Evolutionary conservation across 2,113 vertebrate species (phyloP).

Genomic region (Aptenodytes patagonicus): DNA sequence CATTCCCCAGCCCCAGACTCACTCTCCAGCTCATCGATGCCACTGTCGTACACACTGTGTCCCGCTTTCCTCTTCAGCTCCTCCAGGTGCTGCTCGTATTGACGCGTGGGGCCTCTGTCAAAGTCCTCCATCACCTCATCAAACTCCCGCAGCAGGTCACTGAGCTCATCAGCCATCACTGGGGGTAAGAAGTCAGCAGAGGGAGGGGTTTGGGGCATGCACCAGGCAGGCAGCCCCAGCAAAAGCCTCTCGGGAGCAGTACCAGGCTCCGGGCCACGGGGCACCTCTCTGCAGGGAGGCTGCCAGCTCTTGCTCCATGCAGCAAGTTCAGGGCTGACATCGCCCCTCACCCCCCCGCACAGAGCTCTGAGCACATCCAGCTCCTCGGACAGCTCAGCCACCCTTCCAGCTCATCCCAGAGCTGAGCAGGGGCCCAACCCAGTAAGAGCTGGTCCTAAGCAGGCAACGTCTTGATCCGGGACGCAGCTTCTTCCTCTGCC

Average conservation of each 20-base stretch:
- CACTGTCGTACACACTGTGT: conserved; percentile 2
- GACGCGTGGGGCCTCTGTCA: neutral
- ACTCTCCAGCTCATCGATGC: conserved; percentile 44
- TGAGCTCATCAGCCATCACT: conserved; percentile 26
- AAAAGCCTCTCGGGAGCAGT: neutral
- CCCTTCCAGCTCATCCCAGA: neutral
- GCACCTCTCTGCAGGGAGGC: neutral
- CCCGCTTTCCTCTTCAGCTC: conserved; percentile 18
- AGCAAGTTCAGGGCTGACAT: too few species aligned
- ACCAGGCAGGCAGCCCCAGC: neutral
- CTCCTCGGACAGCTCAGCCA: neutral
- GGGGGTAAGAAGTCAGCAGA: neutral
- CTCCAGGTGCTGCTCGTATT: conserved; percentile 50
- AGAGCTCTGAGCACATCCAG: neutral
- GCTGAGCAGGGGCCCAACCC: neutral
- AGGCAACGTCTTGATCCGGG: neutral
- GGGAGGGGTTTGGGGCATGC: fast-evolving
- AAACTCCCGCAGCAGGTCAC: conserved; percentile 45
- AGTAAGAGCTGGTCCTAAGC: neutral
- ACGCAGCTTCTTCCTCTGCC: neutral
- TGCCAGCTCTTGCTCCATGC: fast-evolving
- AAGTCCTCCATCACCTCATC: conserved; percentile 56
- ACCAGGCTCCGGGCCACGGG: neutral
- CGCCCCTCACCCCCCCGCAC: neutral
- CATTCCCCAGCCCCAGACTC: neutral